phyloP scores from a whole-genome alignment of 2,888 invertebrate genomes.

The Mamestra brassicae region DNA sequence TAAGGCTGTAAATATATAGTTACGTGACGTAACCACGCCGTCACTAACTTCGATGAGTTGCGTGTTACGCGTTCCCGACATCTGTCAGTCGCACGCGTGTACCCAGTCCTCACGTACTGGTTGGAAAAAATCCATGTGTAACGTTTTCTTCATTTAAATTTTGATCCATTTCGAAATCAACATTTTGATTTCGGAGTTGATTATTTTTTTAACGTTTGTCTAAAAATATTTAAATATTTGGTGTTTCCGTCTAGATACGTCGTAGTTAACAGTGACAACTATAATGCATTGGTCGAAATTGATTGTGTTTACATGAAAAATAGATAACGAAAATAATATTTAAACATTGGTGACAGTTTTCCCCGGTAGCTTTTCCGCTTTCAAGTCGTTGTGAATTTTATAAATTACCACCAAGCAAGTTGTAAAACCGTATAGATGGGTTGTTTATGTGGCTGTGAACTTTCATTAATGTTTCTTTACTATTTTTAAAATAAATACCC shows the following conservation, averaged over 20 bases:
- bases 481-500: constrained; percentile 68
- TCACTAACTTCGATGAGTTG: constrained; percentile 78
- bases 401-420: constrained; percentile 3
- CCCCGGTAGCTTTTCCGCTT: not conserved
- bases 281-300: not conserved
- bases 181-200: not conserved
- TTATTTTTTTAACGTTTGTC: constrained; percentile 3
- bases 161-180: constrained; percentile 9
- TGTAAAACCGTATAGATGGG: not conserved
- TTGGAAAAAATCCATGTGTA: constrained; percentile 47
- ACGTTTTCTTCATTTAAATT: constrained; percentile 12
- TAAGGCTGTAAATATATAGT: constrained; percentile 70
- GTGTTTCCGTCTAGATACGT: constrained; percentile 3
- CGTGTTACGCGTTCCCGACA: constrained; percentile 71
- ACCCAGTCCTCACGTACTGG: constrained; percentile 69
- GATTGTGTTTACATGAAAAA: constrained; percentile 22
- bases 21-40: constrained; percentile 80
- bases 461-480: constrained; percentile 60
- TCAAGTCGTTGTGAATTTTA: constrained; percentile 8
- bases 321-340: not conserved
- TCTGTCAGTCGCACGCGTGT: constrained; percentile 75
- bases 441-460: constrained; percentile 29
- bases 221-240: constrained; percentile 1
- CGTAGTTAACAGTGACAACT: constrained; percentile 14
- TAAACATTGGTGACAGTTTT: constrained; percentile 15